phyloP scores from a whole-genome alignment of 1,140 invertebrate genomes.

The Epicauta chinensis region DNA sequence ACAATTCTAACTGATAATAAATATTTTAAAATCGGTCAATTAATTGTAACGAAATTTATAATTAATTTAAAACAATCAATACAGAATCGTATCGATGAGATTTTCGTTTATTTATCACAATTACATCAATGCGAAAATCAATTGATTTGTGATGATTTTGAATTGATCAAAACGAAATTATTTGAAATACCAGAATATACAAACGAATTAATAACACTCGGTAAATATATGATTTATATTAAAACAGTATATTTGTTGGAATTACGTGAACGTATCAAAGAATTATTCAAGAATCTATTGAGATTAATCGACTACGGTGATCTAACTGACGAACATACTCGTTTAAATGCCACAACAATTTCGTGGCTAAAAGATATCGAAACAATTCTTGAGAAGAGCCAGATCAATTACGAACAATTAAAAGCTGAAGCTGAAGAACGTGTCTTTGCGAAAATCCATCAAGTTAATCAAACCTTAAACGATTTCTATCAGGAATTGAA shows the following conservation, averaged over 20 bases:
- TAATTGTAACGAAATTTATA: background rate
- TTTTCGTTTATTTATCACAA: background rate
- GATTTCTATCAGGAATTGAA: slow-evolving; percentile 46
- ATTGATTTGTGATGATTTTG: too few species aligned
- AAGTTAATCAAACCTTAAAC: slow-evolving; percentile 57
- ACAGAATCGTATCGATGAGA: background rate
- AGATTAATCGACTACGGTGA: slow-evolving; percentile 62
- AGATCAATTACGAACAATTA: slow-evolving; percentile 65
- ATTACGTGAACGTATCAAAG: slow-evolving; percentile 55
- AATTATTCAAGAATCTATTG: slow-evolving; percentile 55
- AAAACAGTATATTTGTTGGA: slow-evolving; percentile 31
- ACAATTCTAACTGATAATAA: too few species aligned
- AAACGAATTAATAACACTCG: slow-evolving; percentile 59
- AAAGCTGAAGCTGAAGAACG: slow-evolving; percentile 77
- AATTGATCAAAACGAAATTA: too few species aligned
- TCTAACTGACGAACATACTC: slow-evolving; percentile 58
- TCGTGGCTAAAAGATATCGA: slow-evolving; percentile 67
- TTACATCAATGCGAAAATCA: too few species aligned
- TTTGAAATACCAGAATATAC: slow-evolving; percentile 37
- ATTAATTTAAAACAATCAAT: background rate
- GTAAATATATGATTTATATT: slow-evolving; percentile 44
- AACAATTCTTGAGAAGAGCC: slow-evolving; percentile 64
- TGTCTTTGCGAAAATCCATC: slow-evolving; percentile 58
- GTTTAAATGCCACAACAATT: slow-evolving; percentile 59
- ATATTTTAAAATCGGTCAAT: background rate